A percentile compares a stretch with the other conserved stretches of the same genome.
Conservation (phyloP, 2,113 vertebrate species). For the Chloebia gouldiae region DNA sequence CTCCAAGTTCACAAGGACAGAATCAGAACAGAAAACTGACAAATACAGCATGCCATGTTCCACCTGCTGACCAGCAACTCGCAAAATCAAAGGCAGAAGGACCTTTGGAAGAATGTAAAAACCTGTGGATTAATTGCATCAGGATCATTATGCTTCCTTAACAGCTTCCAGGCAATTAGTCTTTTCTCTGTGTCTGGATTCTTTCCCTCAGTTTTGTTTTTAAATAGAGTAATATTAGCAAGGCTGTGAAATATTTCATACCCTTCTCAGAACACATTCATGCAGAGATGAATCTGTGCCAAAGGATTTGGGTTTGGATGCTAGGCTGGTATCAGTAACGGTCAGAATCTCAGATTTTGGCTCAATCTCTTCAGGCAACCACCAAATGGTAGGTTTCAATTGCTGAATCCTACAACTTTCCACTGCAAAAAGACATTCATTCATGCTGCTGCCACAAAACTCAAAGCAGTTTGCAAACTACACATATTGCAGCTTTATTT, state of each 20-base stretch:
- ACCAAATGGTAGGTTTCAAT: not conserved
- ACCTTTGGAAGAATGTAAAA: not conserved
- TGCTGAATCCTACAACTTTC: not conserved
- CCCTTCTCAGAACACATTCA: not conserved
- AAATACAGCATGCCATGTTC: not conserved
- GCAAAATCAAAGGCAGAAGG: not conserved
- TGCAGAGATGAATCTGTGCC: not conserved
- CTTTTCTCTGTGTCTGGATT: not conserved
- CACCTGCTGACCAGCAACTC: not conserved
- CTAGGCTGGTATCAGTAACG: not conserved
- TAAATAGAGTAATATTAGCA: not conserved
- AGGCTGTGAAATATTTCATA: not conserved
- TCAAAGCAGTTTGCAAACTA: not conserved
- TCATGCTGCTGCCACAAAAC: not conserved
- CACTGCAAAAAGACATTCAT: not conserved
- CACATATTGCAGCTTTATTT: rapidly evolving
- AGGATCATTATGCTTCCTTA: not conserved
- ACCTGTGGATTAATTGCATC: not conserved
- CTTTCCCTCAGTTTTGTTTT: not conserved
- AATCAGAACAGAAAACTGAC: not conserved
- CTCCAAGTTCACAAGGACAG: not conserved
- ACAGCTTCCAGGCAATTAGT: not conserved
- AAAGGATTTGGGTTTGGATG: not conserved
- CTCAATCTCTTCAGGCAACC: not conserved
- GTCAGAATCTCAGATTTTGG: not conserved